Conservation (phyloP, 2,797 vertebrate genomes). For the Halcyon badia region DNA sequence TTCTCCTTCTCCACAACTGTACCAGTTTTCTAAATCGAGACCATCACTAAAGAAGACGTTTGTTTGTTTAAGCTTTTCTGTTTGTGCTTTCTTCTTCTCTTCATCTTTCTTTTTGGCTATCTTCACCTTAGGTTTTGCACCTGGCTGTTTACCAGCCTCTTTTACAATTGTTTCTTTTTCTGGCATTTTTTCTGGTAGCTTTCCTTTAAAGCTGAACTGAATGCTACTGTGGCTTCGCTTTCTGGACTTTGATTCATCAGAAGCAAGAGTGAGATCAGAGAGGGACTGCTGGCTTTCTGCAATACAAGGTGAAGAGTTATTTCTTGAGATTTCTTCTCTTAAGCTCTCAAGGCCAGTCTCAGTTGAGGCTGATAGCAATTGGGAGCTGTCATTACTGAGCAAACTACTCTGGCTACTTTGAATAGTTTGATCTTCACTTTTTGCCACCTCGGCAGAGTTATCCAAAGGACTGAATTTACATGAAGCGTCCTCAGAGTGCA, state of each 20-base stretch:
- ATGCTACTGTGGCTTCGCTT: conserved; percentile 96
- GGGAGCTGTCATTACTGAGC: conserved; percentile 84
- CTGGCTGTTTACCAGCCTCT: conserved; percentile 85
- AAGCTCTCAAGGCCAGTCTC: conserved; percentile 79
- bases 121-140: conserved; percentile 95
- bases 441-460: conserved; percentile 50
- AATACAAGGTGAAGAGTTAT: conserved; percentile 94
- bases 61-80: conserved; percentile 89
- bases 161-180: conserved; percentile 89
- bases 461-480: conserved; percentile 76
- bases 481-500: conserved; percentile 83
- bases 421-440: conserved; percentile 69
- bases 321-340: conserved; percentile 85
- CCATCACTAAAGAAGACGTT: conserved; percentile 98
- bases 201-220: conserved; percentile 95
- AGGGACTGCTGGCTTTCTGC: conserved; percentile 84
- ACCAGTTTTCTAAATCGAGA: conserved; percentile 98
- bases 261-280: conserved; percentile 79
- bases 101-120: conserved; percentile 91
- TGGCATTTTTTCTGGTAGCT: conserved; percentile 88
- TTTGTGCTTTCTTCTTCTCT: conserved; percentile 87
- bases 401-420: conserved; percentile 84
- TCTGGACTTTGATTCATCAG: conserved; percentile 85
- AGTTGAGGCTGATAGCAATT: conserved; percentile 84
- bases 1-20: conserved; percentile 98